Base-by-base conservation (phyloP, 1,140 invertebrate species). In the Tetranychus urticae region DNA sequence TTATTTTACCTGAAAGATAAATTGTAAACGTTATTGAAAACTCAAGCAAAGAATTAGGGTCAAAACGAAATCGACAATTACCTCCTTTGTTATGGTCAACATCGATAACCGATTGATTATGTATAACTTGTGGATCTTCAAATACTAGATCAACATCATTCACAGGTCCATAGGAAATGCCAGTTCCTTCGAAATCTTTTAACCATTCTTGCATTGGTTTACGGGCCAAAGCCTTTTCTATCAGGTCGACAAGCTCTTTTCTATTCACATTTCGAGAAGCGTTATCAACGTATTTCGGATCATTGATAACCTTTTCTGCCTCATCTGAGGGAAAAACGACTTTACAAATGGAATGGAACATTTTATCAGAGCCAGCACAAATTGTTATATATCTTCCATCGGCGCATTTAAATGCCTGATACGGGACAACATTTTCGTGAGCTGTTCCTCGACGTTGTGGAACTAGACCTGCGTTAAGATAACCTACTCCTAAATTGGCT, bases 381-480 rank as follows among this genome's bases (percentile, higher is more conserved):
- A 94, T 74, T 2, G 88, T 85, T 31, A 92, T 77, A 68, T 84
- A 83, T 45, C 71, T 70, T 13, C 86, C 84, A 74, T 88, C 81
- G 68, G 78, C 78, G 0, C 87, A 89, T 68, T 76, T 72, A 69
- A 91, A 92, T 37, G 81, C 77, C 77, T 94, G 82, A 70, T 97
- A 97, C 0, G 92, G 92, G 0, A 97, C 91, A 65, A 97, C 84
- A 70, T 86, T 93, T 58, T 84, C 85, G 73, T 97, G 91, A 5
- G 84, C 86, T 0, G 89, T 94, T 3, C 93, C 91, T 78, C 83
- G 83, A 58, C 85, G 75, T 52, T 75, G 73, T 0, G 82, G 82
- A 68, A 90, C 85, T 48, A 69, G 60, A 5, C 81, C 81, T 62
- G 79, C 82, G 74, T 96, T 97, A 23, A 97, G 72, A 71, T 87